Percentiles rank a stretch among this genome's conserved stretches.
Evolutionary conservation across 2,113 vertebrate genomes (phyloP).

Genomic region (Dinomys branickii): DNA sequence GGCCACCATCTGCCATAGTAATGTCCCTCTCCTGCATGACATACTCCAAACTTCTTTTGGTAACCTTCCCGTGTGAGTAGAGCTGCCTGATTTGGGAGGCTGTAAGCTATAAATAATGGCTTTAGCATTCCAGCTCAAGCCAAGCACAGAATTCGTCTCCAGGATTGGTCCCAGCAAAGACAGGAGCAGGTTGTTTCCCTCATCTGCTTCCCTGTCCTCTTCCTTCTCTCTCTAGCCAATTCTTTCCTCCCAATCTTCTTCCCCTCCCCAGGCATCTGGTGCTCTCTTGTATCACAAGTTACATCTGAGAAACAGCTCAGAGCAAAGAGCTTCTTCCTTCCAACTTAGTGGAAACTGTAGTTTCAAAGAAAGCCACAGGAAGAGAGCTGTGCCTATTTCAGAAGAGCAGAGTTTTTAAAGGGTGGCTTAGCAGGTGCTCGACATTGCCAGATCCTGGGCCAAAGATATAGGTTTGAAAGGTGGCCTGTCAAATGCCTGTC

Average conservation of each 20-base stretch:
- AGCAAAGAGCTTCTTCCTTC: not conserved
- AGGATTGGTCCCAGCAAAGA: not conserved
- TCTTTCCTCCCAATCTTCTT: not conserved
- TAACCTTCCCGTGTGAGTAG: slow-evolving; percentile 22
- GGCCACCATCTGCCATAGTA: slow-evolving; percentile 64
- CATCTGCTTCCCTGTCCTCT: not conserved
- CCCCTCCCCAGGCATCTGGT: not conserved
- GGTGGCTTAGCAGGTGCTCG: not conserved
- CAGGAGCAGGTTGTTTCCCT: not conserved
- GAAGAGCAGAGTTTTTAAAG: not conserved
- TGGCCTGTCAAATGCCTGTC: not conserved
- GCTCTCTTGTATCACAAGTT: not conserved
- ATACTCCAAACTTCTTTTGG: slow-evolving; percentile 42
- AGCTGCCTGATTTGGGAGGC: not conserved
- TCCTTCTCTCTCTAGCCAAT: not conserved
- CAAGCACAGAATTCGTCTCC: not conserved
- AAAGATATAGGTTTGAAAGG: not conserved
- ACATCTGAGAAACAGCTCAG: not conserved
- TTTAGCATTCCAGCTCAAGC: not conserved
- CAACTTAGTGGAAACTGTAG: not conserved
- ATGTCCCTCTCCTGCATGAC: not conserved
- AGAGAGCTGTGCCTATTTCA: not conserved
- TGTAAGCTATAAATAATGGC: slow-evolving; percentile 48
- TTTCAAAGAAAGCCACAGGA: not conserved
- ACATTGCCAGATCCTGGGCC: not conserved